phyloP scores from a whole-genome alignment of 2,888 invertebrate species.

The Trimorus sp. region DNA sequence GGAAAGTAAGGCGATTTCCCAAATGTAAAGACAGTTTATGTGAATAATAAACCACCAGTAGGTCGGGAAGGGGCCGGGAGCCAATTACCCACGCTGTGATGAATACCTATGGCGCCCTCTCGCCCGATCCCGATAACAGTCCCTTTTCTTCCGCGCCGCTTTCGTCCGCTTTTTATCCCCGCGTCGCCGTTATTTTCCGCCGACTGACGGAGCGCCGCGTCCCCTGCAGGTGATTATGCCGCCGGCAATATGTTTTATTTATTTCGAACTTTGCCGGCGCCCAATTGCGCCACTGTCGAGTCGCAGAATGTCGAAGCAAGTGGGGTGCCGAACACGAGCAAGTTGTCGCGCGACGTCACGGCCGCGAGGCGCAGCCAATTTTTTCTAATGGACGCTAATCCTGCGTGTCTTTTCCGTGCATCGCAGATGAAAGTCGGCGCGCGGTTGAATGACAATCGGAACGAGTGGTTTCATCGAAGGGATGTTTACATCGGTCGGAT shows the following conservation, averaged over 20 bases:
- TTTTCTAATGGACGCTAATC: constrained; percentile 59
- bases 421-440: constrained; percentile 42
- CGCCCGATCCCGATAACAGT: constrained; percentile 29
- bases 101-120: constrained; percentile 70
- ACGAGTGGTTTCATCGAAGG: too few species aligned
- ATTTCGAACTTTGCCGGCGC: constrained; percentile 64
- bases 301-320: constrained; percentile 55
- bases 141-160: constrained; percentile 35
- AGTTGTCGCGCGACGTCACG: constrained; percentile 41
- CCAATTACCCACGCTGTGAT: constrained; percentile 76
- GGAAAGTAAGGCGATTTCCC: constrained; percentile 50
- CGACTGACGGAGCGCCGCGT: constrained; percentile 31
- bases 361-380: constrained; percentile 55
- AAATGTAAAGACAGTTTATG: constrained; percentile 58
- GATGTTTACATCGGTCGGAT: neutral
- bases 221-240: constrained; percentile 65
- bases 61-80: constrained; percentile 72
- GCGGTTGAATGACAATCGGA: neutral
- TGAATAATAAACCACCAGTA: constrained; percentile 77
- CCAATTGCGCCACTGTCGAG: constrained; percentile 58
- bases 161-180: constrained; percentile 29
- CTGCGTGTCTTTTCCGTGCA: constrained; percentile 56
- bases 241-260: constrained; percentile 69
- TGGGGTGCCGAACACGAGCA: constrained; percentile 25
- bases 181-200: constrained; percentile 56